Conservation (phyloP, 1,140 invertebrate genomes). For the Zophobas morio region DNA sequence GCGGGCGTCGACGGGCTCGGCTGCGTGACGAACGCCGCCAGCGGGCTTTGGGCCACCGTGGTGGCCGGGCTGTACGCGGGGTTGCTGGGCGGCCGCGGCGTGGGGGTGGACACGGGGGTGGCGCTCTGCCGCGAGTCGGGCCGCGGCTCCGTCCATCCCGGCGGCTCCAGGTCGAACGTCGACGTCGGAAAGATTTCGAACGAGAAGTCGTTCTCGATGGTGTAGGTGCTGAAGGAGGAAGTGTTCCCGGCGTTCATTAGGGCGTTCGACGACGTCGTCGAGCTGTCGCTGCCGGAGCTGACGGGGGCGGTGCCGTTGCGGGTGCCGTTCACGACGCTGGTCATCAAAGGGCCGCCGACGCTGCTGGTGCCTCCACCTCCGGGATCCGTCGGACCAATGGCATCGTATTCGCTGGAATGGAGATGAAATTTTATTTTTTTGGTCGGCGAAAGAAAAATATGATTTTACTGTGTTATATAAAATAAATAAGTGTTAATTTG, state of each 20-base stretch:
- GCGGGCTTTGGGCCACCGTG: conserved; percentile 70
- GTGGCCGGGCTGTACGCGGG: conserved; percentile 68
- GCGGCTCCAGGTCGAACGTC: conserved; percentile 70
- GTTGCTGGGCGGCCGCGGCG: conserved; percentile 70
- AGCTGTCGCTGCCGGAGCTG: conserved; percentile 63
- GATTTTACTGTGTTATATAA: too few species aligned
- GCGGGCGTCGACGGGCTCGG: conserved; percentile 70
- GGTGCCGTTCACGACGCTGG: conserved; percentile 76
- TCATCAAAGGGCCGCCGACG: conserved; percentile 77
- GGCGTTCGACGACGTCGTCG: conserved; percentile 64
- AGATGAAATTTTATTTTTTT: conserved; percentile 6
- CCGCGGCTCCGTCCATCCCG: conserved; percentile 66
- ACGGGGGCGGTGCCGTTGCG: conserved; percentile 63
- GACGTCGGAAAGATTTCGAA: conserved; percentile 74
- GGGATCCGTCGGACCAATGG: conserved; percentile 66
- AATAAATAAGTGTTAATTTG: too few species aligned
- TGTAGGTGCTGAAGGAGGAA: conserved; percentile 65
- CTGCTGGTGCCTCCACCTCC: conserved; percentile 63
- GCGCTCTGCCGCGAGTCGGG: conserved; percentile 74
- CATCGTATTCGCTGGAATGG: conserved; percentile 71
- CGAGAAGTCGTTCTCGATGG: conserved; percentile 73
- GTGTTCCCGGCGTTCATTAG: conserved; percentile 64
- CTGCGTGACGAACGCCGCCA: conserved; percentile 64
- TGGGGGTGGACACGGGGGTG: conserved; percentile 68
- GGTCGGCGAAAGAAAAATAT: too few species aligned